Conservation (phyloP, 2,797 vertebrate genomes). For the Periophthalmus magnuspinnatus region DNA sequence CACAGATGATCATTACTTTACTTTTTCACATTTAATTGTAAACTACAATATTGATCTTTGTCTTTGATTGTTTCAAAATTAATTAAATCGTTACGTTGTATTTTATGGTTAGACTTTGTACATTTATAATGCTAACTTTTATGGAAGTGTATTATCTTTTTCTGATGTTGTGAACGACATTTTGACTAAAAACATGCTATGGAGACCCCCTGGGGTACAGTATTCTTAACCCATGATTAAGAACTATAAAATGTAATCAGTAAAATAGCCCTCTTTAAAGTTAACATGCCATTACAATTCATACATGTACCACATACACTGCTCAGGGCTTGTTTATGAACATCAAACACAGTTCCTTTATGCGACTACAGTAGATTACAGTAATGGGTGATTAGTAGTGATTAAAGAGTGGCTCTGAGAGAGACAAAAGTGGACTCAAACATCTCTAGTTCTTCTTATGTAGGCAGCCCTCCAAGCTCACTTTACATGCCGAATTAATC, state of each 20-base stretch:
- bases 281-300: background rate
- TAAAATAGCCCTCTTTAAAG: slow-evolving; percentile 1
- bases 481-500: slow-evolving; percentile 69
- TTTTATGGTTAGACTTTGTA: no score
- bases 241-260: background rate
- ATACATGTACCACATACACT: background rate
- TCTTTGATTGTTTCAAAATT: no score
- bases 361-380: slow-evolving; percentile 14
- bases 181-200: background rate
- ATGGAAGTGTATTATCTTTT: no score
- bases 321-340: slow-evolving; percentile 1
- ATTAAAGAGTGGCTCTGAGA: slow-evolving; percentile 42
- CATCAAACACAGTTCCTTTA: background rate
- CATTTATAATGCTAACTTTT: no score
- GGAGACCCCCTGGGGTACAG: background rate
- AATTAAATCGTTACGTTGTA: no score
- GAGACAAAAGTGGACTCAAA: slow-evolving; percentile 58
- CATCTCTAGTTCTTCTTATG: slow-evolving; percentile 51
- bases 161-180: background rate
- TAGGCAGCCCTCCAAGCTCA: slow-evolving; percentile 56
- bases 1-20: background rate
- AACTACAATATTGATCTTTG: no score
- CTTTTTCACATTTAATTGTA: no score
- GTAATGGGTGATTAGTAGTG: slow-evolving; percentile 25
- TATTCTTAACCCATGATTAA: background rate